These are phyloP conservation scores for Akabosia matsudoensis DNA, from an alignment of 1,140 invertebrate species.

Conservation along the genomic window DNA sequence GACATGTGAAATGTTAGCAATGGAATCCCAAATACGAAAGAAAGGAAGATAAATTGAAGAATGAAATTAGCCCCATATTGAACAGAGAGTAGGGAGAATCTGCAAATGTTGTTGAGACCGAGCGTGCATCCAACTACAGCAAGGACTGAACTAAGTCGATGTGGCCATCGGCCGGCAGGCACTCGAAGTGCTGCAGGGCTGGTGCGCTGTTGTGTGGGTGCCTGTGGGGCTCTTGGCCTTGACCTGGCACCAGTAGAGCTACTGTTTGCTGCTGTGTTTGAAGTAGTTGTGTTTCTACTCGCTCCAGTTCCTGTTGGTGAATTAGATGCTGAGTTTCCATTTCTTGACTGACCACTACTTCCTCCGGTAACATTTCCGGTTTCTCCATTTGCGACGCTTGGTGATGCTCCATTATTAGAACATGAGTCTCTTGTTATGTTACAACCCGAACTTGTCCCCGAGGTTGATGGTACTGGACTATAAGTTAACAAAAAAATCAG, in stretches of 20 bases:
- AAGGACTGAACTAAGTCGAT: constrained; percentile 71
- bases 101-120: constrained; percentile 81
- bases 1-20: constrained; percentile 79
- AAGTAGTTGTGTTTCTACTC: neutral
- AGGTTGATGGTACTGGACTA: neutral
- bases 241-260: neutral
- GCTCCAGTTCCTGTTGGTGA: neutral
- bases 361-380: neutral
- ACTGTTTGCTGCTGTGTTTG: neutral
- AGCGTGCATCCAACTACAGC: constrained; percentile 79
- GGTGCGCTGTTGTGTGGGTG: neutral
- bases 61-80: constrained; percentile 87
- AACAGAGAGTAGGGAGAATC: constrained; percentile 80
- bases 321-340: neutral
- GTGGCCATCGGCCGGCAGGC: constrained; percentile 67
- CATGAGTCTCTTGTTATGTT: neutral
- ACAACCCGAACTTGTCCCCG: neutral
- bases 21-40: constrained; percentile 78
- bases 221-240: constrained; percentile 9
- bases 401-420: neutral
- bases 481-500: no score
- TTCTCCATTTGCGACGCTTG: neutral
- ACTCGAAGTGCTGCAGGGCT: neutral
- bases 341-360: neutral
- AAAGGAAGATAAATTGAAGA: constrained; percentile 80